Evolutionary conservation across 2,888 invertebrate genomes (phyloP), one percentile per base, ranked within the genome.

Genomic region (Diaprepes abbreviatus): DNA sequence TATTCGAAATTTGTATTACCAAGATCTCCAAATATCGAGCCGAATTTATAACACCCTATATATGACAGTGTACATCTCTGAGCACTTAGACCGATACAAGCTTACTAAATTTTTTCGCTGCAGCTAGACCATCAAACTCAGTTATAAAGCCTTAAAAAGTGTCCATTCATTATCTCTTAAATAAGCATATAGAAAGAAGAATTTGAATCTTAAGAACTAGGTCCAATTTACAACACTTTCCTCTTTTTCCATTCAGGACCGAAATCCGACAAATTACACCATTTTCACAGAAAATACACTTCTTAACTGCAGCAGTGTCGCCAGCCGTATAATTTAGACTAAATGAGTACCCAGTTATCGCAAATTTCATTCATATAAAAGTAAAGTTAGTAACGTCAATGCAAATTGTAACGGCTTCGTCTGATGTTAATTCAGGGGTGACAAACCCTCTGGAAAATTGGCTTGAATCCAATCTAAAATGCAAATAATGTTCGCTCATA

Each of bases 391-490:
- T 57, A 57, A 59, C 69, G 70, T 60, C 60, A 50, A 70, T 70
- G 70, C 43, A 54, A 69, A 69, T 63, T 48, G 64, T 54, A 65
- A 69, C 70, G 60, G 43, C 66, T 63, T 45, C 50, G 58, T 36
- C 58, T 40, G 70, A 57, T 65, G 70, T 59, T 70, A 70, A 70
- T 65, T 73, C 62, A 35, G 76, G 77, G 78, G 78, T 78, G 80
- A 79, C 80, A 81, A 79, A 81, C 79, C 77, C 78, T 73, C 78
- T 77, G 80, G 80, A 81, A 80, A 83, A 82, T 82, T 82, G 81
- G 79, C 79, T 75, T 71, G 76, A 77, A 80, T 82, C 80, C 80
- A 82, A 82, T 82, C 79, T 82, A 80, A 78, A 80, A 82, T 81
- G 81, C 81, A 81, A 82, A 82, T 82, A 75, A 74, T 74, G 72